A percentile compares a stretch with the other conserved stretches of the same genome.
Evolutionary conservation across 1,140 invertebrate species (phyloP).

Genomic region (Aleiodes sp.): DNA sequence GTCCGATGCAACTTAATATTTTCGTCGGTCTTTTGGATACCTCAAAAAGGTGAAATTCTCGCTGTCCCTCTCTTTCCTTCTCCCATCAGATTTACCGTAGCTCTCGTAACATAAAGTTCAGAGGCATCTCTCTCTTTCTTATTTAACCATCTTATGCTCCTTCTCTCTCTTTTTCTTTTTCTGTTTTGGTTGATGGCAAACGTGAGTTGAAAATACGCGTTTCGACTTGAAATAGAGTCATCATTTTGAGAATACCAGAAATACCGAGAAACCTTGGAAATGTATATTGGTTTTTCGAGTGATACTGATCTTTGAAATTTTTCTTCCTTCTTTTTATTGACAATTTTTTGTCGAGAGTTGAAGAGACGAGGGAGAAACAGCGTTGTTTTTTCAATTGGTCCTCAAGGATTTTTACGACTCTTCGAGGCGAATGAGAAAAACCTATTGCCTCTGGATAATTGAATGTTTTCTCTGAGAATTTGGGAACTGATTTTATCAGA

Average conservation of each 20-base stretch:
- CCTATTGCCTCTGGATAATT: slow-evolving; percentile 32
- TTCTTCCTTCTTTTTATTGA: background rate
- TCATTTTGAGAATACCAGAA: slow-evolving; percentile 41
- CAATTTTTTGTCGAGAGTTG: background rate
- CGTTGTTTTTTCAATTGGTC: slow-evolving; percentile 24
- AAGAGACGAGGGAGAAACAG: slow-evolving; percentile 1
- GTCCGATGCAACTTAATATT: slow-evolving; percentile 56
- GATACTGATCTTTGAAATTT: slow-evolving; percentile 51
- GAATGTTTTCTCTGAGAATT: slow-evolving; percentile 35
- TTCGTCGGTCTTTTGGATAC: slow-evolving; percentile 38
- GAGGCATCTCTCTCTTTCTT: background rate
- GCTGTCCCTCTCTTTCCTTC: background rate
- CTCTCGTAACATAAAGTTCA: slow-evolving; percentile 49
- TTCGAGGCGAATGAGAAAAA: slow-evolving; percentile 20
- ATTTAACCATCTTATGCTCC: too few species aligned
- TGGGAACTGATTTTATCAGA: too few species aligned
- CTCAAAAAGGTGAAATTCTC: slow-evolving; percentile 36
- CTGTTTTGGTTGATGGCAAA: background rate
- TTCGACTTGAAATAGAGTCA: slow-evolving; percentile 54
- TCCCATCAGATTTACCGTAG: slow-evolving; percentile 46
- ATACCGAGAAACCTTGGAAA: slow-evolving; percentile 34
- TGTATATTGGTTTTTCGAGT: slow-evolving; percentile 46
- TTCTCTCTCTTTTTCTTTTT: background rate
- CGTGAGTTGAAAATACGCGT: background rate
- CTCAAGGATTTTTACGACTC: slow-evolving; percentile 40